Evolutionary conservation across 1,140 invertebrate species (phyloP).

Genomic region (Sinonovacula constricta): DNA sequence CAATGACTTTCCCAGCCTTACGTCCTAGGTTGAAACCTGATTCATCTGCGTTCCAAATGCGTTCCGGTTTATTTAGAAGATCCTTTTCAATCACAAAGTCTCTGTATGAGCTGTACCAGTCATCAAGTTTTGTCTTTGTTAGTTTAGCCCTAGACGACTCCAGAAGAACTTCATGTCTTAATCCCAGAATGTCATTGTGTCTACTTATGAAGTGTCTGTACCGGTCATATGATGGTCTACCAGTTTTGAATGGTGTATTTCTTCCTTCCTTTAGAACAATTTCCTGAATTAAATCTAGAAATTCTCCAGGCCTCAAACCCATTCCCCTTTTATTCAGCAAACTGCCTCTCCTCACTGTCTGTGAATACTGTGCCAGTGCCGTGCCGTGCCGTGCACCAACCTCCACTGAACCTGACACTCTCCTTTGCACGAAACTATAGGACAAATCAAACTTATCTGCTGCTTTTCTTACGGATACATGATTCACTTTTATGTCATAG

Average conservation of each 20-base stretch:
- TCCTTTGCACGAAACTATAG: too few species aligned
- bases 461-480: too few species aligned
- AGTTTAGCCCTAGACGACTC: not conserved
- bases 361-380: too few species aligned
- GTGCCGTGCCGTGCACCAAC: too few species aligned
- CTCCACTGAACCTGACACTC: too few species aligned
- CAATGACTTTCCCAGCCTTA: not conserved
- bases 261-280: conserved; percentile 2
- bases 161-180: conserved; percentile 1
- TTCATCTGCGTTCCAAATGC: conserved; percentile 21
- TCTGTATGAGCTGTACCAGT: not conserved
- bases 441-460: too few species aligned
- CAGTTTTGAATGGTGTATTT: conserved; percentile 2
- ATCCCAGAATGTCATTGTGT: conserved; percentile 1
- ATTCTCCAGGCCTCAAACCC: too few species aligned
- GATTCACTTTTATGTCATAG: too few species aligned
- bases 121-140: not conserved
- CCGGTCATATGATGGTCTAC: not conserved
- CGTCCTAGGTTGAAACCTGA: not conserved
- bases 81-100: conserved; percentile 15
- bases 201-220: conserved; percentile 4
- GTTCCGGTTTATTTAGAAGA: not conserved
- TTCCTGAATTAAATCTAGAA: not conserved
- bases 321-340: too few species aligned
- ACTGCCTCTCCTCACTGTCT: too few species aligned